Evolutionary conservation across 2,113 vertebrate genomes (phyloP).

Genomic region (Peucedramus taeniatus): DNA sequence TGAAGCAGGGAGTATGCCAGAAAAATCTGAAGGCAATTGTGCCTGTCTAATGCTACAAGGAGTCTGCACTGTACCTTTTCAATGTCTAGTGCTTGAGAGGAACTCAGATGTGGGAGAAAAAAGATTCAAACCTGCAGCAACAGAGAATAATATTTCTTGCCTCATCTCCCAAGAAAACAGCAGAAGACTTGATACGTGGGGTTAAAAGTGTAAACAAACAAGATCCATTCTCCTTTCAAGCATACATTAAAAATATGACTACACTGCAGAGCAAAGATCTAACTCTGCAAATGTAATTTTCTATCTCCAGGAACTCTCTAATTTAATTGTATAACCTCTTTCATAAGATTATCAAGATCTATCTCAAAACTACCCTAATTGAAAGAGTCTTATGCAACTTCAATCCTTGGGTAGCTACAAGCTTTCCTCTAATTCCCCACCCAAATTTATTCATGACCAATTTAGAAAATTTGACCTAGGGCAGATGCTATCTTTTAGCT

Average conservation of each 20-base stretch:
- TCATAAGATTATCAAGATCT: slow-evolving; percentile 52
- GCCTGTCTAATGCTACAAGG: not conserved
- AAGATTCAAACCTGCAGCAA: not conserved
- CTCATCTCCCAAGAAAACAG: not conserved
- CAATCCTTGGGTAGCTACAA: not conserved
- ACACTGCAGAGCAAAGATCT: not conserved
- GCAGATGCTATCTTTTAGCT: not conserved
- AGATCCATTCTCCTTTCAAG: not conserved
- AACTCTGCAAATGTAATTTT: slow-evolving; percentile 27
- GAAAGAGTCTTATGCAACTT: slow-evolving; percentile 48
- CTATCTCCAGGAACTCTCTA: slow-evolving; percentile 33
- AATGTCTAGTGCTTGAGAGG: not conserved
- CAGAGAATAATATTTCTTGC: not conserved
- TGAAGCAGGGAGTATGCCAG: not conserved
- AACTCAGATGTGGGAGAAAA: not conserved
- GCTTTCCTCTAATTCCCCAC: slow-evolving; percentile 17
- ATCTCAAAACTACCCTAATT: slow-evolving; percentile 54
- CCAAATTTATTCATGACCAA: slow-evolving; percentile 26
- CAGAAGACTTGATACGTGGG: not conserved
- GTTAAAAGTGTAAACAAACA: not conserved
- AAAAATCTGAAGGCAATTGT: not conserved
- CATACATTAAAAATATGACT: not conserved
- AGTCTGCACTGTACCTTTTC: not conserved
- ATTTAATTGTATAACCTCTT: slow-evolving; percentile 50
- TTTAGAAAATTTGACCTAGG: not conserved